These are phyloP conservation scores for Gorsachius magnificus DNA, from an alignment of 2,797 vertebrate species.

Conservation along the genomic window DNA sequence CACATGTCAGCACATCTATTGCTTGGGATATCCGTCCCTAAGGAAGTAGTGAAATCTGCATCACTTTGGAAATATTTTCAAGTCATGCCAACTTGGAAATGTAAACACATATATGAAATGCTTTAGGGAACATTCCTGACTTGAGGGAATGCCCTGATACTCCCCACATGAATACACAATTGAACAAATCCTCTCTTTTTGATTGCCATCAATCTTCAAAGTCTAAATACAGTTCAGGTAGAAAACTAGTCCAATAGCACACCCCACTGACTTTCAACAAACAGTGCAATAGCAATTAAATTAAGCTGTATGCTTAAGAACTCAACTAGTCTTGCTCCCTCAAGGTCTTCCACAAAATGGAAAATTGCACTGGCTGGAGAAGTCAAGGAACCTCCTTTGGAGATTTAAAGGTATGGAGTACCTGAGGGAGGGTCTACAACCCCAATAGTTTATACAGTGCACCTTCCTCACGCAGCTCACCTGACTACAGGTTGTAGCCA, in stretches of 20 bases:
- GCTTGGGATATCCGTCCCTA: background rate
- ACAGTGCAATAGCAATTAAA: background rate
- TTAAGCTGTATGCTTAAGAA: background rate
- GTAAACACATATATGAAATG: background rate
- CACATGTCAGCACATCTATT: background rate
- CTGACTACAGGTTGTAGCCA: background rate
- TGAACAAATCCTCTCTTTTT: background rate
- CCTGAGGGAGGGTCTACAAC: background rate
- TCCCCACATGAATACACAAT: background rate
- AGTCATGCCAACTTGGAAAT: background rate
- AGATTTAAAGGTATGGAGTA: background rate
- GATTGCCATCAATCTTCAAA: background rate
- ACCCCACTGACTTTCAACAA: background rate
- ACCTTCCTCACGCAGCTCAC: background rate
- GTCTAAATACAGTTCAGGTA: background rate
- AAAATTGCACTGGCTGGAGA: background rate
- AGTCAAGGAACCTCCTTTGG: background rate
- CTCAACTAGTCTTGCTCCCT: background rate
- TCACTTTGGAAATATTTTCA: background rate
- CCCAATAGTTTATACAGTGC: background rate
- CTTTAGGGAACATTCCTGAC: background rate
- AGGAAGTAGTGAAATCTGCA: background rate
- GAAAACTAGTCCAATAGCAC: slow-evolving; percentile 41
- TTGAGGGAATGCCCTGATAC: background rate
- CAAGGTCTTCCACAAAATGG: background rate